Evolutionary conservation across 2,888 invertebrate genomes (phyloP), one percentile per base, ranked within the genome.

Genomic region (Petrolisthes manimaculis): DNA sequence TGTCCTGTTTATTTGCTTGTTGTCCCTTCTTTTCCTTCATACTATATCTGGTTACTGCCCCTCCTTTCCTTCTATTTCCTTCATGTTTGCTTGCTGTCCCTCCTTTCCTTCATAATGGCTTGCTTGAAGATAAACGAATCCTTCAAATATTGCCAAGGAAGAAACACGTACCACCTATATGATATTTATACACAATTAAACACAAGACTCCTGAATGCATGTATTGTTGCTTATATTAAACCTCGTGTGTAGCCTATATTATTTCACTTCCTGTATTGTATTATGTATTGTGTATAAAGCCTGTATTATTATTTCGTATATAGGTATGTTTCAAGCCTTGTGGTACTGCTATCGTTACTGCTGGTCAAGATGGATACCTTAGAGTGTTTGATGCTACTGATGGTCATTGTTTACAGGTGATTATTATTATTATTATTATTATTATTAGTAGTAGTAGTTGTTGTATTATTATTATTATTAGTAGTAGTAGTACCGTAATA

Each of bases 311-410:
- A 24, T 78, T 55, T 5, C 8, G 37, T 56, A 18, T 53, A 14
- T 61, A 89, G 89, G 89, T 89, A 51, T 21, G 82, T 12, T 89
- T 89, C 83, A 85, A 82, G 37, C 82, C 89, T 14, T 82, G 85
- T 5, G 89, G 89, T 37, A 89, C 83, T n/a, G 54, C 85, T 5
- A 71, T 89, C 78, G 69, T 89, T 61, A 89, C 89, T 1, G 74
- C 85, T 3, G 89, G 89, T 0, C 85, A 86, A 61, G 89, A 89
- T 82, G 85, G 89, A 37, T 71, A 8, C 78, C 71, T 89, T 37
- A 85, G 86, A 61, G 21, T 86, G 14, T 89, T 85, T 77, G 89
- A 89, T 69, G 53, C 74, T 24, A 24, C 71, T 53, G 55, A 67
- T 21, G 89, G 89, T 0, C 69, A 54, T 69, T 89, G 85, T 54